Base-by-base conservation (phyloP, 2,113 vertebrate genomes). In the Chloropsis hardwickii region DNA sequence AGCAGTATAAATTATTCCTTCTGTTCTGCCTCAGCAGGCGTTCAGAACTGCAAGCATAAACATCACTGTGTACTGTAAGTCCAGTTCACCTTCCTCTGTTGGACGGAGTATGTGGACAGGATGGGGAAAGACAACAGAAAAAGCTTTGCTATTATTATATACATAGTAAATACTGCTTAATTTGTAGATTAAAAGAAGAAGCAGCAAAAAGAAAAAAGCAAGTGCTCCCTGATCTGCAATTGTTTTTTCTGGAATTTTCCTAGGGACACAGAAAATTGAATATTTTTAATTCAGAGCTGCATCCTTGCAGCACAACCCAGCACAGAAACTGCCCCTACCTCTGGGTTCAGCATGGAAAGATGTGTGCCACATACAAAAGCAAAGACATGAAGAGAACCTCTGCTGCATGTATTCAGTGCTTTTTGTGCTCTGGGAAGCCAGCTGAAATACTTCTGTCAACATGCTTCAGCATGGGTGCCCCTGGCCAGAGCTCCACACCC, bases 401-500 rank as follows among this genome's bases (percentile, higher is more conserved):
- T 47, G 39, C n/a, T 19, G 1, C 0, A 0, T 23, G 15, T 44
- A 35, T 22, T 72, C 28, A 60, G 22, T 2, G 6, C 20, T 56
- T 40, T 25, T 28, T 25, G 33, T 3, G 4, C 40, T 85, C 42
- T 11, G 23, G 37, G 25, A 67, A 81, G 9, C 13, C 8, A 40
- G 13, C 18, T 51, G 35, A 72, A 69, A 50, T 50, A 3, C 42
- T n/a, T 13, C 56, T 39, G 35, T 10, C 12, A 56, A 27, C 50
- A 35, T 1, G 9, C 24, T 50, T 61, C 24, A 61, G 48, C n/a
- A 57, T 47, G 56, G 31, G 10, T 31, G 15, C 40, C 13, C 33
- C 73, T 15, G 51, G 37, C 40, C 37, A 35, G 15, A 62, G 73
- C 45, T 39, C 56, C 70, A 29, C 5, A 10, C 16, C 22, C 73